phyloP scores from a whole-genome alignment of 2,113 vertebrate genomes.

The Geothlypis trichas region DNA sequence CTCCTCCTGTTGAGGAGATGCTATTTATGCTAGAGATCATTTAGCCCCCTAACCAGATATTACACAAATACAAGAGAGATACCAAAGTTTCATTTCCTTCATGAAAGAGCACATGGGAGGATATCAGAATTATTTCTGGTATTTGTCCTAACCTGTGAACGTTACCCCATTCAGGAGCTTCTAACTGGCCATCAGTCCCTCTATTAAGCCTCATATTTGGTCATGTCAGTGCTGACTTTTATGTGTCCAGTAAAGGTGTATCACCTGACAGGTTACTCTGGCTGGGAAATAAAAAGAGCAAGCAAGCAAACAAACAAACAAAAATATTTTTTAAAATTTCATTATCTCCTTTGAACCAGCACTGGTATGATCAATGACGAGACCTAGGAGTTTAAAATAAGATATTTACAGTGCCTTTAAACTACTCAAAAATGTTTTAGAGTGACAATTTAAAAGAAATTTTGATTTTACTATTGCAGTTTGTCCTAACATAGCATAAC shows the following conservation, averaged over 20 bases:
- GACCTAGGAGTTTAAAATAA: neutral
- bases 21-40: neutral
- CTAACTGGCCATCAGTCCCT: neutral
- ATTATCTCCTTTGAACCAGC: neutral
- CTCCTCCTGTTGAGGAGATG: neutral
- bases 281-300: neutral
- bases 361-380: neutral
- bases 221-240: neutral
- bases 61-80: neutral
- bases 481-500: neutral
- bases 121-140: neutral
- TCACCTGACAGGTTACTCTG: neutral
- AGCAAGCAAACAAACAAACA: neutral
- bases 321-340: fast-evolving
- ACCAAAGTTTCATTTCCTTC: neutral
- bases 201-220: neutral
- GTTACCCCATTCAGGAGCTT: neutral
- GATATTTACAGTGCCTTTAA: neutral
- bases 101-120: neutral
- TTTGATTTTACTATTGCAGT: neutral
- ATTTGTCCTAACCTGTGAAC: neutral
- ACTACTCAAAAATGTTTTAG: neutral
- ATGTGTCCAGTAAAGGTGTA: neutral
- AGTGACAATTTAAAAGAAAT: neutral
- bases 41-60: neutral